phyloP scores from a whole-genome alignment of 1,140 invertebrate genomes.

The Campoletis sonorensis region DNA sequence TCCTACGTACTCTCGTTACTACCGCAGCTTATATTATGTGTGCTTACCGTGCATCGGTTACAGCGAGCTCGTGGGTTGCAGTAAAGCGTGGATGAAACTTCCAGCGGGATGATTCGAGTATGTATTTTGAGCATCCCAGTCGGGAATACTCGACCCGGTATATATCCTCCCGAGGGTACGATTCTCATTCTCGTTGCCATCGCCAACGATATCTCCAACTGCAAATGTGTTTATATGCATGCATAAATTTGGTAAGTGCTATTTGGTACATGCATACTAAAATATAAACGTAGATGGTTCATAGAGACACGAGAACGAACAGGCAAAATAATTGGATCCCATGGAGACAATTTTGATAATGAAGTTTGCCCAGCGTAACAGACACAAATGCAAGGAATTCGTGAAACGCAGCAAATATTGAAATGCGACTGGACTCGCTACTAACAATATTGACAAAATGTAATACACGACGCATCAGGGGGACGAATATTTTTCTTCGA shows the following conservation, averaged over 20 bases:
- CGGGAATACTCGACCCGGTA: slow-evolving; percentile 1
- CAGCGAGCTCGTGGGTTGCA: neutral
- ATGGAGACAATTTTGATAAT: too few relatives aligned
- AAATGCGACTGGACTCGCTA: too few relatives aligned
- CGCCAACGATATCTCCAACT: slow-evolving; percentile 7
- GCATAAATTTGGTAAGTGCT: neutral
- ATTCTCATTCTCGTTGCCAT: slow-evolving; percentile 8
- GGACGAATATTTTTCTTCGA: neutral
- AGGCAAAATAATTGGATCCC: too few relatives aligned
- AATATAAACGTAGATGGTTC: too few relatives aligned
- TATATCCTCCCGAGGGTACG: slow-evolving; percentile 8
- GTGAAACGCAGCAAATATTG: too few relatives aligned
- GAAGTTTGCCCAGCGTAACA: too few relatives aligned
- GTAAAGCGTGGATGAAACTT: slow-evolving; percentile 21
- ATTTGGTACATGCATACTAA: neutral
- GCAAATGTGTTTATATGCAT: neutral
- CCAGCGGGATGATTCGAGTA: slow-evolving; percentile 1
- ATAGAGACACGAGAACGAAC: too few relatives aligned
- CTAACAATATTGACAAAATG: too few relatives aligned
- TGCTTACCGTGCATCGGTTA: neutral
- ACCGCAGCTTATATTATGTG: neutral
- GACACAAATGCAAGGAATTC: too few relatives aligned
- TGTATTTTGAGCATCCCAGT: slow-evolving; percentile 16
- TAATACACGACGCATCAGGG: too few relatives aligned
- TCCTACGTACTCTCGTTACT: neutral